Evolutionary conservation across 2,113 vertebrate genomes (phyloP), one percentile per base, ranked within the genome.

Genomic region (Oxyura jamaicensis): DNA sequence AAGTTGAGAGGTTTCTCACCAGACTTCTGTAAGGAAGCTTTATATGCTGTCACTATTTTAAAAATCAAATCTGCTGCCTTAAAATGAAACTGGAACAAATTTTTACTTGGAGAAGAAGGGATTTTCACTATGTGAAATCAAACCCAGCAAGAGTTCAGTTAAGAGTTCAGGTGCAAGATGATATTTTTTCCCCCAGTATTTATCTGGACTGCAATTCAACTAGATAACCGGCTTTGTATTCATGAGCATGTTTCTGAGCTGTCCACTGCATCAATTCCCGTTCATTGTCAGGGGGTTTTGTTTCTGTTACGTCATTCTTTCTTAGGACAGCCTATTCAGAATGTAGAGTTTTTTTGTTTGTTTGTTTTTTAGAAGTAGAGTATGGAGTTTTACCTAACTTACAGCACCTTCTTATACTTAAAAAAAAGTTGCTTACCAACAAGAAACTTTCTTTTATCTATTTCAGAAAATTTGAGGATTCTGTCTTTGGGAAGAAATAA

Each of bases 401-500:
- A 17, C 3, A 88, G 60, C 28, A 55, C 75, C 33, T 84, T 88
- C 26, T 83, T 91, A n/a, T 59, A 73, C 52, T 86, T n/a, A 23
- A 91, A 75, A 65, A 59, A 8, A 2, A 3, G 31, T 80, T n/a
- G 26, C 69, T 86, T 94, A 89, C 74, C 83, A 95, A 96, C 41
- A 56, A 87, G 46, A 87, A 83, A 74, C 42, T 94, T 59, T 93
- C 87, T 88, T 93, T 85, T 91, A 63, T 97, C 25, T 97, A 39
- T 75, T 96, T 80, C 97, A 99, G 99, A 99, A 98, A 99, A 99
- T 91, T 96, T 99, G 93, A 98, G 97, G 96, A 99, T 99, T 96
- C 97, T 99, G 75, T 99, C 99, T 84, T 97, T 99, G 96, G 99
- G 99, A 96, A 98, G 99, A 95, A 99, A 99, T 97, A 99, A 99